phyloP scores from a whole-genome alignment of 2,888 invertebrate species.

The Cataglyphis rosenhaueri region DNA sequence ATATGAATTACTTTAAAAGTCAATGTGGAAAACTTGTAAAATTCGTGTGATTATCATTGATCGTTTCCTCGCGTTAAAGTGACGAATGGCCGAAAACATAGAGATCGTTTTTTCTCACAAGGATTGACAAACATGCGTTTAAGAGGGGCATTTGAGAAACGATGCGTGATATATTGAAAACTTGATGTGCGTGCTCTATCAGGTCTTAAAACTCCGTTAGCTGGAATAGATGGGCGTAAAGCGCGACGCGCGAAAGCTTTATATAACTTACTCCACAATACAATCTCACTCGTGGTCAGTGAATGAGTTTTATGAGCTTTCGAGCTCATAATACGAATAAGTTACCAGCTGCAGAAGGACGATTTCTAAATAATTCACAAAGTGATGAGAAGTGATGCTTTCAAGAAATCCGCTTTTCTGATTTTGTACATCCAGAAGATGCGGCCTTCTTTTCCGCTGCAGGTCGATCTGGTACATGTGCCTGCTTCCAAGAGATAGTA shows the following conservation, averaged over 20 bases:
- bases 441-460: slow-evolving; percentile 27
- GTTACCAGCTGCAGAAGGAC: slow-evolving; percentile 18
- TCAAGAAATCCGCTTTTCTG: slow-evolving; percentile 46
- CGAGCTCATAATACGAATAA: slow-evolving; percentile 28
- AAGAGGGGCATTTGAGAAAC: slow-evolving; percentile 23
- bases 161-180: slow-evolving; percentile 40
- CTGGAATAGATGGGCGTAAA: slow-evolving; percentile 29
- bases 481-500: slow-evolving; percentile 46
- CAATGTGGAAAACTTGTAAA: slow-evolving; percentile 13
- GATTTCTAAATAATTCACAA: neutral
- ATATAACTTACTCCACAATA: slow-evolving; percentile 26
- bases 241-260: slow-evolving; percentile 14
- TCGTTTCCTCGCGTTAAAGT: slow-evolving; percentile 19
- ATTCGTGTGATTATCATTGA: slow-evolving; percentile 25
- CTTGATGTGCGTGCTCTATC: slow-evolving; percentile 44
- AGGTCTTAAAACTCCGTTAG: slow-evolving; percentile 27
- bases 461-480: slow-evolving; percentile 42
- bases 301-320: slow-evolving; percentile 48
- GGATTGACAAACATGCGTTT: slow-evolving; percentile 33
- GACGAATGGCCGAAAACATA: slow-evolving; percentile 40
- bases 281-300: slow-evolving; percentile 20
- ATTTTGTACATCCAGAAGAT: slow-evolving; percentile 9
- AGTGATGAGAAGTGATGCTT: neutral
- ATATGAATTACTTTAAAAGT: neutral
- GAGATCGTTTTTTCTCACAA: slow-evolving; percentile 25